A percentile compares a stretch with the other conserved stretches of the same genome.
phyloP scores from a whole-genome alignment of 1,140 invertebrate species.

The Cydia fagiglandana region DNA sequence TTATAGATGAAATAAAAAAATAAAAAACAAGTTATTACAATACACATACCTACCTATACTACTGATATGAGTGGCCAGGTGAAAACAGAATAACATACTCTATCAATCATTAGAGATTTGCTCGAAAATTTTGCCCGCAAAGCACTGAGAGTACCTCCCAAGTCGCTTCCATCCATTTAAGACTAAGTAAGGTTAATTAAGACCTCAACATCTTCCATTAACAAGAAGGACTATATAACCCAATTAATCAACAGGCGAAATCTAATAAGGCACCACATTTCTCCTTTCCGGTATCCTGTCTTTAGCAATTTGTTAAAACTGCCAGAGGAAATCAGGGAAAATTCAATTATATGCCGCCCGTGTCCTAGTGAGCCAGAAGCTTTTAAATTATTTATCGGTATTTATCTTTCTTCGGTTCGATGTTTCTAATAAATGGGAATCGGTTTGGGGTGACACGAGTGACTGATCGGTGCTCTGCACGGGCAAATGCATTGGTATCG shows the following conservation, averaged over 20 bases:
- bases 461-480: constrained; percentile 17
- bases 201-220: constrained; percentile 28
- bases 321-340: constrained; percentile 26
- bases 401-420: constrained; percentile 31
- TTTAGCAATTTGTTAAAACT: constrained; percentile 30
- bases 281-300: constrained; percentile 31
- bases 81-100: no score
- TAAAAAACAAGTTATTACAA: no score
- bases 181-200: constrained; percentile 23
- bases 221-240: constrained; percentile 26
- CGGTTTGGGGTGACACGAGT: constrained; percentile 22
- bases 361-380: constrained; percentile 10
- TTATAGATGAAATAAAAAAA: no score
- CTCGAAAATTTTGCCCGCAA: neutral
- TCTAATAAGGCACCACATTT: constrained; percentile 30
- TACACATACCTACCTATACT: no score
- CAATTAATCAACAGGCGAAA: constrained; percentile 31
- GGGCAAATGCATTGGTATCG: constrained; percentile 24
- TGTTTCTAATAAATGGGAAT: constrained; percentile 32
- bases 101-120: neutral
- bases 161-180: constrained; percentile 4
- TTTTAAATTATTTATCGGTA: constrained; percentile 32
- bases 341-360: constrained; percentile 26
- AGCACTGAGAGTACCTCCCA: neutral
- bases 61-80: no score